Evolutionary conservation across 2,797 vertebrate genomes (phyloP).

Genomic region (Lagocephalus sceleratus): DNA sequence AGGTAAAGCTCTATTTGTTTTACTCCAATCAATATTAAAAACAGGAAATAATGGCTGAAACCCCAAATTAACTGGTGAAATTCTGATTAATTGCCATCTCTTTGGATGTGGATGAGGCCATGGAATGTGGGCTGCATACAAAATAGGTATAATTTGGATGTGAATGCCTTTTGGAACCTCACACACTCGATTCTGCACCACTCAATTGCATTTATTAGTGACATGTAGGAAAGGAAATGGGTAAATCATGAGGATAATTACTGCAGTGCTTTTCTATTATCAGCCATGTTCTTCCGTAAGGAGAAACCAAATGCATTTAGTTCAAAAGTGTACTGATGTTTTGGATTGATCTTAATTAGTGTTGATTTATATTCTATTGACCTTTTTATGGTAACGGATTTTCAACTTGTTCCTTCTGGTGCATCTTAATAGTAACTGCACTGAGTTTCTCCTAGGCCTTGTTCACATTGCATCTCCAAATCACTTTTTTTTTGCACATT

Average conservation of each 20-base stretch:
- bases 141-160: neutral
- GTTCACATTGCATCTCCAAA: no score
- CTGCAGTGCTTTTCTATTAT: constrained; percentile 22
- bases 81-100: constrained; percentile 11
- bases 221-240: neutral
- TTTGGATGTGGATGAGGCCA: neutral
- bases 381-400: no score
- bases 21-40: constrained; percentile 19
- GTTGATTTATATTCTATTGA: no score
- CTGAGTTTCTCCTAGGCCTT: no score
- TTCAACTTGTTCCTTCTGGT: no score
- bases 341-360: constrained; percentile 1
- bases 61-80: constrained; percentile 18
- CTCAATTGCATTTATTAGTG: constrained; percentile 8
- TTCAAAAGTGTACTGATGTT: constrained; percentile 16
- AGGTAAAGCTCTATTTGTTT: constrained; percentile 7
- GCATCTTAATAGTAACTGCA: no score
- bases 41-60: constrained; percentile 6
- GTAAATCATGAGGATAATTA: constrained; percentile 14
- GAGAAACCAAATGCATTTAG: constrained; percentile 3
- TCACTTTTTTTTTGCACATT: no score
- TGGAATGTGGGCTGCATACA: neutral
- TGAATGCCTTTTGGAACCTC: neutral
- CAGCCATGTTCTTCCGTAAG: constrained; percentile 2
- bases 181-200: neutral